These are phyloP conservation scores for Epicampocera succincta DNA, from an alignment of 2,888 invertebrate genomes.

Conservation along the genomic window DNA sequence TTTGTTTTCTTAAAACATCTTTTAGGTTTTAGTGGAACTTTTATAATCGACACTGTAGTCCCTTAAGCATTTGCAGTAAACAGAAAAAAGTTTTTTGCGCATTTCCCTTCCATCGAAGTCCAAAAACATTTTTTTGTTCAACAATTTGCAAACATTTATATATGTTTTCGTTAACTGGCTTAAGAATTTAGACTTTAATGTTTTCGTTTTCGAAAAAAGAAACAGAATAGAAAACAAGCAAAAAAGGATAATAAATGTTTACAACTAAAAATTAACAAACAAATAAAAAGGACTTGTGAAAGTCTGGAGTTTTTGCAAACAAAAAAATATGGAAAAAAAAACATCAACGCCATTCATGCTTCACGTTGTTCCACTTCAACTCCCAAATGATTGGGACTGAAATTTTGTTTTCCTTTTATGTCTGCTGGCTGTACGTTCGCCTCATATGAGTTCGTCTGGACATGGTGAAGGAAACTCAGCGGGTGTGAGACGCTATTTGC, in stretches of 20 bases:
- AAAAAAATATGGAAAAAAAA: slow-evolving; percentile 13
- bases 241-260: slow-evolving; percentile 16
- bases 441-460: not conserved
- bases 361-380: slow-evolving; percentile 16
- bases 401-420: slow-evolving; percentile 17
- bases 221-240: not conserved
- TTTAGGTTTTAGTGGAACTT: no score
- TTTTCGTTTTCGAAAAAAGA: slow-evolving; percentile 17
- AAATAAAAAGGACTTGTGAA: slow-evolving; percentile 1
- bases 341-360: slow-evolving; percentile 6
- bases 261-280: slow-evolving; percentile 33
- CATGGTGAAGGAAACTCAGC: not conserved
- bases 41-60: no score
- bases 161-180: slow-evolving; percentile 41
- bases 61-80: no score
- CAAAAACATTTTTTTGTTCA: slow-evolving; percentile 40
- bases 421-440: not conserved
- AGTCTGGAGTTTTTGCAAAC: slow-evolving; percentile 14
- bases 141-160: slow-evolving; percentile 5
- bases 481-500: not conserved
- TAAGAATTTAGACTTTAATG: slow-evolving; percentile 55
- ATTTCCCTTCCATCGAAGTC: slow-evolving; percentile 20
- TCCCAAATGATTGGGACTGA: slow-evolving; percentile 20
- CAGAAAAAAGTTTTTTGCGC: not conserved
- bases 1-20: no score